A percentile compares a stretch with the other conserved stretches of the same genome.
These are phyloP conservation scores for Callipepla californica DNA, from an alignment of 2,113 vertebrate genomes.

Conservation along the genomic window DNA sequence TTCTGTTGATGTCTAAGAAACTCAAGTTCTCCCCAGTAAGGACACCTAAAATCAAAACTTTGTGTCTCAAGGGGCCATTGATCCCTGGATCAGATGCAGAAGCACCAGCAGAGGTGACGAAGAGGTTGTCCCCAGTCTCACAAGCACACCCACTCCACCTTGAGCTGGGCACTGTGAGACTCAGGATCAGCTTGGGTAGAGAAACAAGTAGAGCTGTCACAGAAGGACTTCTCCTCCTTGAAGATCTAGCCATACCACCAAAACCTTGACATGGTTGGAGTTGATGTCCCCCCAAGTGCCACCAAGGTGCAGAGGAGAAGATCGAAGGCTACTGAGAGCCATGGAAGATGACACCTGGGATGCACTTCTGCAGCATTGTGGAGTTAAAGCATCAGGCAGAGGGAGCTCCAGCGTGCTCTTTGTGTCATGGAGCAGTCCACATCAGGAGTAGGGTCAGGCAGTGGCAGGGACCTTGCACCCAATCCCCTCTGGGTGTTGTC, in stretches of 20 bases:
- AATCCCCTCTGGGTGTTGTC: neutral
- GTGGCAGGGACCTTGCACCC: neutral
- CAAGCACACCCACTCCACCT: neutral
- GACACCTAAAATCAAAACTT: neutral
- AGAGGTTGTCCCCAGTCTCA: neutral
- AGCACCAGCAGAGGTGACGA: neutral
- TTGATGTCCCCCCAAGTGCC: neutral
- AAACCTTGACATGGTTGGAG: neutral
- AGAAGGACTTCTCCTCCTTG: neutral
- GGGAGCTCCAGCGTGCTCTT: neutral
- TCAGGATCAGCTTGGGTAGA: neutral
- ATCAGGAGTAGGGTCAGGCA: neutral
- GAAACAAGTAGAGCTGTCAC: fast-evolving
- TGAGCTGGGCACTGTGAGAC: neutral
- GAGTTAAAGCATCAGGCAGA: neutral
- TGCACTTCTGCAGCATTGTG: neutral
- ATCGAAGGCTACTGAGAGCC: fast-evolving
- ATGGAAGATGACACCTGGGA: too few relatives aligned
- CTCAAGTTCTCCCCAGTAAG: neutral
- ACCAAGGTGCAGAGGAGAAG: neutral
- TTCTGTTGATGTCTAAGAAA: neutral
- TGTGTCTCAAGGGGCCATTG: neutral
- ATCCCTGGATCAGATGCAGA: neutral
- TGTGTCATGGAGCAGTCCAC: fast-evolving
- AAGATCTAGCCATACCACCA: neutral